A percentile compares a stretch with the other conserved stretches of the same genome.
Evolutionary conservation across 2,797 vertebrate species (phyloP).

Genomic region (Sebastolobus alascanus): DNA sequence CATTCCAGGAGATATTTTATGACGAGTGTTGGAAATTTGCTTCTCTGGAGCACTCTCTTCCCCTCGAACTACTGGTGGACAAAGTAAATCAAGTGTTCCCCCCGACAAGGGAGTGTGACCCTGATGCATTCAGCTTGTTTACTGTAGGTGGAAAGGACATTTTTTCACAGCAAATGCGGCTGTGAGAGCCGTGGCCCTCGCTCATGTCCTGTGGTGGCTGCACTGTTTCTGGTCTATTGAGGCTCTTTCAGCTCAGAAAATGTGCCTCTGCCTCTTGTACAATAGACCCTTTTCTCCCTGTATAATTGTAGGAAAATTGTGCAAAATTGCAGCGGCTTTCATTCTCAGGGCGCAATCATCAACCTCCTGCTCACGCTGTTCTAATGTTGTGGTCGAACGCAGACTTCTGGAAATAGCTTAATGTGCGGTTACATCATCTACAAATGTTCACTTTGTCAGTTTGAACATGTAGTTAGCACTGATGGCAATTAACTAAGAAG

Average conservation of each 20-base stretch:
- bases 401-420: neutral
- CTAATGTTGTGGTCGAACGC: neutral
- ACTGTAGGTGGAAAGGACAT: neutral
- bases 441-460: no score
- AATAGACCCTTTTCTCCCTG: conserved; percentile 1
- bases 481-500: neutral
- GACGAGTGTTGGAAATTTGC: conserved; percentile 24
- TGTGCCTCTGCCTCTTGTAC: neutral
- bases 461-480: no score
- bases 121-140: conserved; percentile 20
- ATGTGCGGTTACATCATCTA: neutral
- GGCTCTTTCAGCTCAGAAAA: conserved; percentile 28
- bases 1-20: conserved; percentile 16
- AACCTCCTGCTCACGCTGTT: neutral
- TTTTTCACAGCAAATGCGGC: conserved; percentile 7
- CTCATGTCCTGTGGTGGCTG: conserved; percentile 24
- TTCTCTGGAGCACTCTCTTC: conserved; percentile 6
- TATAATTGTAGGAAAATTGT: conserved; percentile 5
- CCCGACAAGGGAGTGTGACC: neutral
- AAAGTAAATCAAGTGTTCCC: conserved; percentile 13
- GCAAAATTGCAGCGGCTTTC: neutral
- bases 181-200: conserved; percentile 16
- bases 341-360: conserved; percentile 1
- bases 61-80: conserved; percentile 9
- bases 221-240: conserved; percentile 19